Evolutionary conservation across 1,140 invertebrate genomes (phyloP).

Genomic region (Cotesia chilonis): DNA sequence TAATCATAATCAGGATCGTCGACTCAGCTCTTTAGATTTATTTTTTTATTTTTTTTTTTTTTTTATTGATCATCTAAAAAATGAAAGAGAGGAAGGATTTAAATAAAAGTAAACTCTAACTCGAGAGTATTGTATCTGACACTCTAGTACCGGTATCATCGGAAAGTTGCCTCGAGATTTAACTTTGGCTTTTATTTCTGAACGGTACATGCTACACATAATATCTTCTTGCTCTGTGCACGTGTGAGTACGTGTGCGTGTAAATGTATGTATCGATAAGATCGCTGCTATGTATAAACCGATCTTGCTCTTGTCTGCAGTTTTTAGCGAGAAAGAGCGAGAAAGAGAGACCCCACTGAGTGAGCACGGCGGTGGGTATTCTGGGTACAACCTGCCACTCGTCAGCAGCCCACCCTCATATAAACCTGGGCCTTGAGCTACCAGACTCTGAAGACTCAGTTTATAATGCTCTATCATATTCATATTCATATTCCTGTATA

Average conservation of each 20-base stretch:
- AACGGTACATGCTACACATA: conserved; percentile 29
- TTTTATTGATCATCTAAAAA: conserved; percentile 17
- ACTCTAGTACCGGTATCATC: conserved; percentile 54
- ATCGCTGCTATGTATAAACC: conserved; percentile 38
- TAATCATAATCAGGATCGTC: not conserved
- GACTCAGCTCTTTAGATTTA: not conserved
- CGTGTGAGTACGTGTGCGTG: no score
- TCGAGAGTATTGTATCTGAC: conserved; percentile 37
- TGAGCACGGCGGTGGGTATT: conserved; percentile 60
- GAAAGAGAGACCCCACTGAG: conserved; percentile 59
- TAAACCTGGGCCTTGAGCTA: conserved; percentile 31
- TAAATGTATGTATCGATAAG: conserved; percentile 33
- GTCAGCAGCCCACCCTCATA: conserved; percentile 57
- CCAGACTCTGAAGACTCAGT: not conserved
- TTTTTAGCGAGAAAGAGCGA: conserved; percentile 13
- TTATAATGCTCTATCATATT: not conserved
- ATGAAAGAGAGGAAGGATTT: conserved; percentile 34
- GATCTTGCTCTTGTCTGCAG: conserved; percentile 40
- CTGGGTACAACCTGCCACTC: conserved; percentile 62
- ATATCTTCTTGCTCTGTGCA: no score
- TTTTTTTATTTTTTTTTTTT: conserved; percentile 26
- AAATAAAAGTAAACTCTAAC: conserved; percentile 39
- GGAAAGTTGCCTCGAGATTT: conserved; percentile 46
- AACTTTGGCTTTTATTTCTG: conserved; percentile 53
- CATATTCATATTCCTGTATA: not conserved